Percentiles rank a stretch among this genome's conserved stretches.
These are phyloP conservation scores for Amblyteles armatorius DNA, from an alignment of 2,888 invertebrate species.

Conservation along the genomic window DNA sequence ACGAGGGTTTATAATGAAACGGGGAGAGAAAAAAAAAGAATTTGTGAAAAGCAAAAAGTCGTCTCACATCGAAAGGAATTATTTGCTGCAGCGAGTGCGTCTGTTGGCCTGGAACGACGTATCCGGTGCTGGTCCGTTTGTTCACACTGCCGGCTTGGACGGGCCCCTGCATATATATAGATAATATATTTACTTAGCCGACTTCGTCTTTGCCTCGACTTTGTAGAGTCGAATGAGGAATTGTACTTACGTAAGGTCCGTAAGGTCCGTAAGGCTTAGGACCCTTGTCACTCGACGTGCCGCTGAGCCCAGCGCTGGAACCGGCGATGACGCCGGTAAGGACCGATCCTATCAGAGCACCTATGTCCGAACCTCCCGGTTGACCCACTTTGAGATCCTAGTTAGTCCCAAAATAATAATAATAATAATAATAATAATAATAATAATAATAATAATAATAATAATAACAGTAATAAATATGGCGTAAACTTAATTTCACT, in stretches of 20 bases:
- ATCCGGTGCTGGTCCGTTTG: slow-evolving; percentile 49
- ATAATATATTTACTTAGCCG: background rate
- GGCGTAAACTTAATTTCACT: slow-evolving; percentile 58
- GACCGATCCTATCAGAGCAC: slow-evolving; percentile 77
- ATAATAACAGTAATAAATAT: slow-evolving; percentile 24
- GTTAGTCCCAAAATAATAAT: slow-evolving; percentile 28
- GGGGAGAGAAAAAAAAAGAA: background rate
- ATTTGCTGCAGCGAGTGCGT: slow-evolving; percentile 11
- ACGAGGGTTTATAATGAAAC: background rate
- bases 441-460: too few relatives aligned
- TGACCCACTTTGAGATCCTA: slow-evolving; percentile 74
- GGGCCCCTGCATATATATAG: slow-evolving; percentile 43
- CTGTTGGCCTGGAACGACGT: slow-evolving; percentile 45
- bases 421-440: too few relatives aligned
- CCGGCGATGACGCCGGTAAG: slow-evolving; percentile 80
- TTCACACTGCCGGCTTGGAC: slow-evolving; percentile 63
- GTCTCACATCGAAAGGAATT: background rate
- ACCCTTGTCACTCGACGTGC: slow-evolving; percentile 41
- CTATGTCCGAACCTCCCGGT: slow-evolving; percentile 76
- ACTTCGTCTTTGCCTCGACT: background rate
- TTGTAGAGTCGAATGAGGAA: background rate
- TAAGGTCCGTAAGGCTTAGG: slow-evolving; percentile 43
- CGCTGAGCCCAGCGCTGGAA: slow-evolving; percentile 79
- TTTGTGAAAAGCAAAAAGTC: background rate
- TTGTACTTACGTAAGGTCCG: slow-evolving; percentile 66